A percentile compares a stretch with the other conserved stretches of the same genome.
Conservation (phyloP, 2,797 vertebrate species). For the Petrocephalus sullivani region DNA sequence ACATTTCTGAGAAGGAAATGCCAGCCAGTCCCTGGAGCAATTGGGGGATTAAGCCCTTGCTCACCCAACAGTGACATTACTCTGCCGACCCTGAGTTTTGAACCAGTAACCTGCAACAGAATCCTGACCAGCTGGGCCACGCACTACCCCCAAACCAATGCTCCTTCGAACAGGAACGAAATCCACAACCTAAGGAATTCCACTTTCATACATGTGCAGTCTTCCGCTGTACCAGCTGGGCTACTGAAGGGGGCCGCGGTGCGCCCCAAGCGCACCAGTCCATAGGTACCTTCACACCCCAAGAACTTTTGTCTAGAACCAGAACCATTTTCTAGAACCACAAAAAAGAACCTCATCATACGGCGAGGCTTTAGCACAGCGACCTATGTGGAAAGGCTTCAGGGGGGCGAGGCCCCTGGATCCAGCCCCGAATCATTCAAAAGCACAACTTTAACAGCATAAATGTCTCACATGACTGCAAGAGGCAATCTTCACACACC, state of each 20-base stretch:
- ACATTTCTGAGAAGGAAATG: background rate
- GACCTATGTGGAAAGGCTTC: background rate
- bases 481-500: background rate
- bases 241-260: background rate
- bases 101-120: background rate
- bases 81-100: background rate
- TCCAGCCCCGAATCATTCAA: background rate
- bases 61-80: background rate
- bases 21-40: background rate
- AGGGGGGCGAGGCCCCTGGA: background rate
- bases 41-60: background rate
- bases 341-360: background rate
- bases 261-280: background rate
- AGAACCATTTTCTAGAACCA: too few species aligned
- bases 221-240: background rate
- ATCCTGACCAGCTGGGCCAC: background rate
- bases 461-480: background rate
- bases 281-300: too few species aligned
- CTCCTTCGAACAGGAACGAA: background rate
- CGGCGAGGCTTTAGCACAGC: background rate
- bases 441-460: background rate
- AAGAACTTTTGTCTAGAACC: too few species aligned
- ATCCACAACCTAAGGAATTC: background rate
- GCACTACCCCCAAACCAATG: background rate
- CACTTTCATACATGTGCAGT: background rate